Base-by-base conservation (phyloP, 2,797 vertebrate species). In the Chelidonichthys spinosus region DNA sequence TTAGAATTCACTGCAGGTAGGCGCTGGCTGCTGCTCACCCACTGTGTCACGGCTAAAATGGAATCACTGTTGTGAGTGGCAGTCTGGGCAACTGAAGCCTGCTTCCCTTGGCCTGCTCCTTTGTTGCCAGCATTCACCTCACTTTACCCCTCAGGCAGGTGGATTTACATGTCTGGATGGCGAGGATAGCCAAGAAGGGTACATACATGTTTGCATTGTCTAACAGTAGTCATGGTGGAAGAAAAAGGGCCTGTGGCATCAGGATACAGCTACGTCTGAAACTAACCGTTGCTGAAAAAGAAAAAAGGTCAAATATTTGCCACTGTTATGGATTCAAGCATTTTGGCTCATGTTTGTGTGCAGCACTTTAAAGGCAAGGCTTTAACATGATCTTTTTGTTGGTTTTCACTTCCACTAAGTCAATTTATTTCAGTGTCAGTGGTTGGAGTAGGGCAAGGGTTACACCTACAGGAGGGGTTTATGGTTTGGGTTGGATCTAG, bases 1-100 rank as follows among this genome's bases (percentile, higher is more conserved):
- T 98, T 98, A 98, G 96, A 96, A 98, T 98, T 98, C 97, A 97
- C 96, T 96, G 97, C 97, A 99, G 97, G 97, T 98, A 98, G 96
- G 96, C 97, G 95, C 96, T 96, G 96, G 96, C 97, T 96, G 96
- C 96, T 97, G 96, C 95, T 96, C 96, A 96, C 96, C 96, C 96
- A 97, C 96, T 96, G 95, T 96, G 96, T 97, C 96, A 96, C 96
- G 95, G 96, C 95, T 94, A 95, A 96, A 96, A 95, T 95, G 95
- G 95, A 95, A 96, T 95, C 95, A 93, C 85, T 90, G 92, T 92
- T 87, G 92, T 94, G 93, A 94, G 92, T 94, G 92, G 91, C 93
- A 92, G 93, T 92, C 92, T 89, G 91, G 92, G 92, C 90, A 92
- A 90, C 88, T 84, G 90, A 87, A 89, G 90, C 88, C 91, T 85